Evolutionary conservation across 2,888 invertebrate genomes (phyloP), one percentile per base, ranked within the genome.

Genomic region (Merodon equestris): DNA sequence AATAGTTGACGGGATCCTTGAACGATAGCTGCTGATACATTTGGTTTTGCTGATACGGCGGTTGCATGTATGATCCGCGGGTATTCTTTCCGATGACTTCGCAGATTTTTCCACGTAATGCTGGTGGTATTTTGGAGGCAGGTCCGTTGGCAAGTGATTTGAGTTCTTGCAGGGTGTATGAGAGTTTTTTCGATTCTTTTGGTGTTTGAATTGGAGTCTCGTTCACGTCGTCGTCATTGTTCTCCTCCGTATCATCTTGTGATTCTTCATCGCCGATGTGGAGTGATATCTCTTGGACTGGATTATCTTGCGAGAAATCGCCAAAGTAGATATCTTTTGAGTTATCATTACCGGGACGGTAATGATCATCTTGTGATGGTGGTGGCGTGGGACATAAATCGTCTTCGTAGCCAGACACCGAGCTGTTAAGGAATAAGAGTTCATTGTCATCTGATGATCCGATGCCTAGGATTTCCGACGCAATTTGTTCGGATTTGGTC

Each of bases 1-100:
- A 83, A 47, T 83, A 84, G 44, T 85, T 88, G 54, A 87, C 67
- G 0, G 86, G 84, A 27, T 87, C 87, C 42, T 84, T 85, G 10
- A 83, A 86, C 56, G 82, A 85, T 70, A 86, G 83, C 10, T 87
- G 87, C 48, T 86, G 87, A 50, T 84, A 87, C 64, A 86, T 83
- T 12, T 84, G 83, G 42, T 73, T 67, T 2, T 60, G 74, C 9
- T 72, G 72, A 34, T 74, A 47, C 1, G 10, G 61, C n/a, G 45
- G 9, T 34, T 47, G 48, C 17, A 2, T n/a, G 17, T 50, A n/a
- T 12, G 51, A 3, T 2, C 15, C 13, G 9, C 40, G 42, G 2
- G 67, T 44, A 44, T 79, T 64, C 34, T 79, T 79, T n/a, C 58
- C 68, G 19, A 79, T 79, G 13, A 44, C 56, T 0, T 60, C 64